Evolutionary conservation across 2,888 invertebrate species (phyloP), one percentile per base, ranked within the genome.

Genomic region (Stenodema calcarata): DNA sequence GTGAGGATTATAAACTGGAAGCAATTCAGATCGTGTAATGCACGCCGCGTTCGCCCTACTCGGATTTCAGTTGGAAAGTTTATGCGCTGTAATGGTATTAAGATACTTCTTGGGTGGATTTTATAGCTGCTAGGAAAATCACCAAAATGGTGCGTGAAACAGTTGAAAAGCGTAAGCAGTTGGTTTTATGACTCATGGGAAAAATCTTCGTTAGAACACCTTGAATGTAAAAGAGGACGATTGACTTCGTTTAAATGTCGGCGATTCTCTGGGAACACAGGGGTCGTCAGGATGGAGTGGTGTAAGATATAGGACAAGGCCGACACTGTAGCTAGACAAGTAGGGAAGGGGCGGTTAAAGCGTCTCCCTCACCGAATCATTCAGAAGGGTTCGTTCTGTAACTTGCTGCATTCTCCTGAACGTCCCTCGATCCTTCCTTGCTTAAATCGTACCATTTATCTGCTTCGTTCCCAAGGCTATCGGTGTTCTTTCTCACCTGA

Each of bases 381-480:
- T n/a, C 7, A 12, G 18, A 54, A 18, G 62, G 62, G 62, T 0
- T 7, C 62, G 23, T 28, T 73, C 35, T 73, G 30, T 73, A 18
- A 2, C 35, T 35, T 11, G 35, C 18, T 73, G 73, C 73, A n/a
- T 73, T 28, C 73, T 35, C 35, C 35, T n/a, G 12, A 28, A 70
- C 28, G 35, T n/a, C 18, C 70, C 30, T 30, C 73, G 73, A 73
- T 73, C 41, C 44, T n/a, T 78, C 44, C 78, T 78, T 78, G 78
- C 23, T 78, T 78, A 44, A n/a, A 78, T 78, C 78, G 78, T 78
- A 78, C 44, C 78, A 78, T 78, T 78, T 78, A 44, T 78, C 78
- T 44, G 78, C 44, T 78, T 78, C 78, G 23, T 62, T 62, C 62
- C 7, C 78, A 78, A 44, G 47, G 78, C 78, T 42, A 44, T 78